Evolutionary conservation across 2,888 invertebrate genomes (phyloP).

Genomic region (Mesoligia furuncula): DNA sequence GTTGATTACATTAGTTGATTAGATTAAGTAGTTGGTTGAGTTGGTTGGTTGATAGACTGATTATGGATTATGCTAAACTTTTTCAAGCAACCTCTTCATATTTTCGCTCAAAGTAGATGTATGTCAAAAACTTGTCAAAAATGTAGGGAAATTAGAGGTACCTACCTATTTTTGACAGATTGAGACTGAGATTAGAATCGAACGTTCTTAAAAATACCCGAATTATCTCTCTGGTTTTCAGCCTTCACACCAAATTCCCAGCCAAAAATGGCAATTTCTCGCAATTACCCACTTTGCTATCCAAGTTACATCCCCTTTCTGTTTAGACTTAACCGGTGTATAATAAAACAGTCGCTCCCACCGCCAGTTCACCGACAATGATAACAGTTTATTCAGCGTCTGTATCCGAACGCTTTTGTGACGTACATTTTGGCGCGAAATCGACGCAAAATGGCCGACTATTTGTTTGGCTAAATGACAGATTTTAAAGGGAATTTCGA

Average conservation of each 20-base stretch:
- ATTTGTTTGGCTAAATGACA: slow-evolving; percentile 70
- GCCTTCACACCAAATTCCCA: not conserved
- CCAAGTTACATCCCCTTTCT: slow-evolving; percentile 67
- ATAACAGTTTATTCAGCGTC: slow-evolving; percentile 83
- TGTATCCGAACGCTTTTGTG: slow-evolving; percentile 74
- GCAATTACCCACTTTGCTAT: not conserved
- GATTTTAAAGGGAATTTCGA: slow-evolving; percentile 40
- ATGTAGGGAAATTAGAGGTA: too few species aligned
- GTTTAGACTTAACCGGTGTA: slow-evolving; percentile 79
- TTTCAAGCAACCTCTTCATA: too few species aligned
- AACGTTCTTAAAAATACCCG: too few species aligned
- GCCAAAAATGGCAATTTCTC: not conserved
- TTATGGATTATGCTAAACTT: too few species aligned
- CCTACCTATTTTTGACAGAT: too few species aligned
- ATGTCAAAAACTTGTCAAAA: too few species aligned
- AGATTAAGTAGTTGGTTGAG: too few species aligned
- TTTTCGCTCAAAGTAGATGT: too few species aligned
- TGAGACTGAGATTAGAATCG: too few species aligned
- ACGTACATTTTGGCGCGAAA: slow-evolving; percentile 83
- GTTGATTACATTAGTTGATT: too few species aligned
- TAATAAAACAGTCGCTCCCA: slow-evolving; percentile 80
- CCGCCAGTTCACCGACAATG: slow-evolving; percentile 77
- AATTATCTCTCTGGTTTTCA: not conserved
- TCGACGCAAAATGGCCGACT: slow-evolving; percentile 72
- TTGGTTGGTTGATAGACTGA: too few species aligned